Evolutionary conservation across 2,888 invertebrate genomes (phyloP), one percentile per base, ranked within the genome.

Genomic region (Sipha maydis): DNA sequence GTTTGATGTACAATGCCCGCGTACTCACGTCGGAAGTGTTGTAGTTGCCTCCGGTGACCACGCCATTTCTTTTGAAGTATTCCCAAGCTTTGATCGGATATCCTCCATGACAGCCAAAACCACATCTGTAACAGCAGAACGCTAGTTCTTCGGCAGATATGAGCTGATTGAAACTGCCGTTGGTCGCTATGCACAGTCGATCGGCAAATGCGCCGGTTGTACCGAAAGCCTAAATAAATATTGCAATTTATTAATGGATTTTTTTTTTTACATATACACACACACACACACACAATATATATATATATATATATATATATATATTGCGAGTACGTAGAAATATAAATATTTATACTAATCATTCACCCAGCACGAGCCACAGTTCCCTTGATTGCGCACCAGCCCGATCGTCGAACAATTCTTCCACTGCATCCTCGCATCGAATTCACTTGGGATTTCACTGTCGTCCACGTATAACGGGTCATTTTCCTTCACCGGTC

Each of bases 321-420:
- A 34, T 34, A 4, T 34, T 34, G 34, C n/a, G n/a, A n/a, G n/a
- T n/a, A n/a, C n/a, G n/a, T n/a, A n/a, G n/a, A n/a, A n/a, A n/a
- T n/a, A n/a, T n/a, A n/a, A n/a, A 7, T 7, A 41, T 41, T 41
- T 41, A 7, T 41, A 41, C 2, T 48, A 11, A 9, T 41, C 34
- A 56, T 90, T 90, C 91, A 93, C 93, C 94, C 94, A 94, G 91
- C 98, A 98, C 71, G 97, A 97, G 56, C 98, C 98, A 91, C 98
- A 98, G n/a, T 96, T 95, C 28, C 96, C 96, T 92, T 97, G 97
- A 92, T 97, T 96, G 90, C 97, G 93, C 89, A 97, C 94, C 92
- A 96, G 95, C 80, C 93, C 93, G 90, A 98, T 94, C 25, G 97
- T 96, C 0, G 96, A 96, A 91, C 98, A 98, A 90, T 96, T 91